Percentiles rank a stretch among this genome's conserved stretches.
These are phyloP conservation scores for Phenacoccus solenopsis DNA, from an alignment of 1,140 invertebrate genomes.

Conservation along the genomic window DNA sequence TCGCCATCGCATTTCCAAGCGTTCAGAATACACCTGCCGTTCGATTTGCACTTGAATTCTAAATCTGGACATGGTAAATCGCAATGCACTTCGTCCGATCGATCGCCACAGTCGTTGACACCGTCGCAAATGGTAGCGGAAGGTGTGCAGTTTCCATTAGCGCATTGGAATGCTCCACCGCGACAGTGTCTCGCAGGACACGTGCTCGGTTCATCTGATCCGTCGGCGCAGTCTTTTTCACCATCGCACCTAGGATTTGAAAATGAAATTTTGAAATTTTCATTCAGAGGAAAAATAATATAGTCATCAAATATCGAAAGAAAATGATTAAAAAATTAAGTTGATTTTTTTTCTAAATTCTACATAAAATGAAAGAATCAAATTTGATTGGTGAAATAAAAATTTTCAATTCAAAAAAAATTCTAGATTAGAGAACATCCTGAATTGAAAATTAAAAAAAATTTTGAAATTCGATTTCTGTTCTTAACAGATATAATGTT, in stretches of 20 bases:
- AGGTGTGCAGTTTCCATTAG: constrained; percentile 82
- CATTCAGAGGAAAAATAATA: not conserved
- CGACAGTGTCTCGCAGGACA: constrained; percentile 65
- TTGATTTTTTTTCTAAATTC: not conserved
- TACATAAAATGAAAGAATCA: too few species aligned
- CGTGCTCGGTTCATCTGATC: constrained; percentile 75
- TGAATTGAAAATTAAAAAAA: too few species aligned
- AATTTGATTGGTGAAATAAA: too few species aligned
- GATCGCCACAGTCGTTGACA: constrained; percentile 75
- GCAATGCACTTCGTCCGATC: constrained; percentile 42
- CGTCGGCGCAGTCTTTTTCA: constrained; percentile 77
- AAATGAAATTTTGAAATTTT: not conserved
- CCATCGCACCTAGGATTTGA: constrained; percentile 49
- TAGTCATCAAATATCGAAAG: not conserved
- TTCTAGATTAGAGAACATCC: too few species aligned
- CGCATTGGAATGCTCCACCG: constrained; percentile 85
- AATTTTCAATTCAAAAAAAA: too few species aligned
- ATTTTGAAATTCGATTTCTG: too few species aligned
- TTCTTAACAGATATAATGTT: too few species aligned
- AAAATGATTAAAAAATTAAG: not conserved
- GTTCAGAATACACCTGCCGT: constrained; percentile 81
- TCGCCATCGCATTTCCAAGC: constrained; percentile 95
- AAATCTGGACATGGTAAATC: constrained; percentile 73
- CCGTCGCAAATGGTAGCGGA: constrained; percentile 88
- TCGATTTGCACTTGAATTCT: constrained; percentile 83